phyloP scores from a whole-genome alignment of 1,140 invertebrate genomes.

The Ctenoplectra terminalis region DNA sequence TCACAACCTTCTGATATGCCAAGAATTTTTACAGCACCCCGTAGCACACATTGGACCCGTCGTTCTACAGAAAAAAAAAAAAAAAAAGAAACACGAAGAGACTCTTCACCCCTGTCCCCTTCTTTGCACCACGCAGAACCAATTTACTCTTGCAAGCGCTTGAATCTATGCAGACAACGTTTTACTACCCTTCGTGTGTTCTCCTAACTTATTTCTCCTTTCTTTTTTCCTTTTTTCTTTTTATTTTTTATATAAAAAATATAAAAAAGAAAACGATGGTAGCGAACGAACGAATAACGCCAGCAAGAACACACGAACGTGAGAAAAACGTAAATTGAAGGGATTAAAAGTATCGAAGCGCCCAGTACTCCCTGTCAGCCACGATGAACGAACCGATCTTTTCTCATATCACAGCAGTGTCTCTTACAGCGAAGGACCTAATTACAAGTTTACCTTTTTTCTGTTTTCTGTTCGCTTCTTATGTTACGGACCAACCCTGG shows the following conservation, averaged over 20 bases:
- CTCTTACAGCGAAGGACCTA: conserved; percentile 72
- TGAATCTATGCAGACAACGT: conserved; percentile 20
- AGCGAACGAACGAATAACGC: neutral
- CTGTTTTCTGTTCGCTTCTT: conserved; percentile 80
- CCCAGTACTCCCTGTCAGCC: neutral
- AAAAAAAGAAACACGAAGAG: conserved; percentile 32
- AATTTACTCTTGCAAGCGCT: conserved; percentile 32
- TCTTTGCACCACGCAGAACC: conserved; percentile 18
- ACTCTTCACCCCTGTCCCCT: conserved; percentile 1
- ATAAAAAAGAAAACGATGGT: too few species aligned
- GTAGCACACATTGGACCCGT: conserved; percentile 55
- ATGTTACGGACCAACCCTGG: conserved; percentile 78
- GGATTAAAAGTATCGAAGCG: conserved; percentile 24
- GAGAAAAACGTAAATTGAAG: neutral
- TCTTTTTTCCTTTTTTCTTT: neutral
- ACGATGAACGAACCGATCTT: conserved; percentile 38
- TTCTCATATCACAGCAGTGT: conserved; percentile 55
- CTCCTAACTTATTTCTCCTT: neutral
- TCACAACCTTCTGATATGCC: conserved; percentile 33
- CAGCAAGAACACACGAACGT: neutral
- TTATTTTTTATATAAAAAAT: too few species aligned
- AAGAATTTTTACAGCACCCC: conserved; percentile 56
- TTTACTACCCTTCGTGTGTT: conserved; percentile 3
- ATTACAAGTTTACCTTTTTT: conserved; percentile 77
- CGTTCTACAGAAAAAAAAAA: conserved; percentile 19